Base-by-base conservation (phyloP, 2,113 vertebrate species). In the Condylura cristata region DNA sequence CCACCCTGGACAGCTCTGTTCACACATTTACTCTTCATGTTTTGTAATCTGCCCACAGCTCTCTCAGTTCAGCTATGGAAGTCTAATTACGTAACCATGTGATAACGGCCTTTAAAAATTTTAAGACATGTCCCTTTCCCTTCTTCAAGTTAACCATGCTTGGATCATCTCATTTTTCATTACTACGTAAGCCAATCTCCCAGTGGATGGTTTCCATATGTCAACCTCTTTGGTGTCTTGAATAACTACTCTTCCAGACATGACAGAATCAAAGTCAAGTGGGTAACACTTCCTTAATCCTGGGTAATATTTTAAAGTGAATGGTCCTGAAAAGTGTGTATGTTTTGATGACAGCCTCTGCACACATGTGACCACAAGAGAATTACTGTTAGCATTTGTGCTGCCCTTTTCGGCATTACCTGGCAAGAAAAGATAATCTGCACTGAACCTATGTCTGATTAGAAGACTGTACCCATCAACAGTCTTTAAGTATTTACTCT, bases 221-320 rank as follows among this genome's bases (percentile, higher is more conserved):
- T 88, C 61, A 51, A 48, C 37, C 61, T 95, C 56, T 65, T n/a
- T 89, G 48, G 44, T 53, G 56, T 20, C 74, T 65, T 32, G 70
- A 66, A 74, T n/a, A 66, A 86, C 48, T 34, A 4, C 46, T 37
- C 66, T 5, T 79, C 12, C 66, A 56, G 72, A 81, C 58, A 16
- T 92, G 37, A 88, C 34, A 92, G 22, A 71, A 8, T 63, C 30
- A 87, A 41, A 24, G n/a, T 83, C 58, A 89, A 95, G 18, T 5
- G 1, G 91, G 46, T 24, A 72, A 51, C 2, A 83, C 14, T 66
- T 86, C 48, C 28, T 8, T 88, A 94, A 60, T 30, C 80, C 70
- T 75, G 26, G 39, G 28, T 75, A 76, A 58, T 75, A 76, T 65
- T 79, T 90, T 95, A 28, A 48, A 86, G 88, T 83, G 46, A 94